Evolutionary conservation across 2,113 vertebrate genomes (phyloP).

Genomic region (Atrichornis clamosus): DNA sequence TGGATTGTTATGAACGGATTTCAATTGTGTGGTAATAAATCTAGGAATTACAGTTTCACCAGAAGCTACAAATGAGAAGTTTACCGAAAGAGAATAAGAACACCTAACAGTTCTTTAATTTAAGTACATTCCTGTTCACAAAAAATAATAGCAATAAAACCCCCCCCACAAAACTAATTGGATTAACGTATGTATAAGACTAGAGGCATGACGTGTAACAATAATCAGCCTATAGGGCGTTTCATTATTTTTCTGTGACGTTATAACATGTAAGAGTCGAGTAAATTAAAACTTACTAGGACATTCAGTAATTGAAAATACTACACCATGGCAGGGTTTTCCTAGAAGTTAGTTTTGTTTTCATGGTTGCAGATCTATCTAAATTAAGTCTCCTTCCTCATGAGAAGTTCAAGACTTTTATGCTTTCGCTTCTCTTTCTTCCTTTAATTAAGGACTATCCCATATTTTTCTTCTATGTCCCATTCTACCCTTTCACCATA

Average conservation of each 20-base stretch:
- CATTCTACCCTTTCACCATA: background rate
- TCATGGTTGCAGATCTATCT: background rate
- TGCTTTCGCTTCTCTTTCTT: background rate
- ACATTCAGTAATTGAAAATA: background rate
- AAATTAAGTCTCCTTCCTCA: background rate
- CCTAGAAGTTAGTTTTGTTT: background rate
- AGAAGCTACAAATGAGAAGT: background rate
- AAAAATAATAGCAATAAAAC: background rate
- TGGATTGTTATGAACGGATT: background rate
- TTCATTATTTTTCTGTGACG: background rate
- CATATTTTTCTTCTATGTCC: background rate
- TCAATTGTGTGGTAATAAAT: background rate
- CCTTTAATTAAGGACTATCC: background rate
- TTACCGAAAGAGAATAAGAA: background rate
- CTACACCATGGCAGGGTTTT: background rate
- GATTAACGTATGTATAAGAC: background rate
- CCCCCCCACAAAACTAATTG: background rate
- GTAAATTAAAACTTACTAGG: background rate
- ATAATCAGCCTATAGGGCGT: background rate
- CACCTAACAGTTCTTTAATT: background rate
- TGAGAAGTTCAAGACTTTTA: background rate
- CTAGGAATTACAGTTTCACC: background rate
- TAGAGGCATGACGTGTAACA: background rate
- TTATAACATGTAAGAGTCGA: background rate
- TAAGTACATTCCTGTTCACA: background rate